phyloP scores from a whole-genome alignment of 2,888 invertebrate genomes.

The Monochamus alternatus region DNA sequence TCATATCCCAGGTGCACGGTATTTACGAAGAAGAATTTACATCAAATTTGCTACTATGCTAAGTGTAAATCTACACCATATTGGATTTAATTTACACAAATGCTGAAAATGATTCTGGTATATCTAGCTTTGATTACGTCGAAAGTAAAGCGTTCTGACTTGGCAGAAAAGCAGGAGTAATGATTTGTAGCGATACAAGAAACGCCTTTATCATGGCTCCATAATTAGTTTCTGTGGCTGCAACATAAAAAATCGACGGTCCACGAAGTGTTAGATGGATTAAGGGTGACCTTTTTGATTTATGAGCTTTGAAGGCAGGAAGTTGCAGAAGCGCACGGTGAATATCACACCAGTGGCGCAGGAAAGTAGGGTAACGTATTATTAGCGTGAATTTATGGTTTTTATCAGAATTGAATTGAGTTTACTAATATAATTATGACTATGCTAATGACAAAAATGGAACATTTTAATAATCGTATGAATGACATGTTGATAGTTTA shows the following conservation, averaged over 20 bases:
- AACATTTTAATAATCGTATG: no score
- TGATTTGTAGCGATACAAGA: conserved; percentile 60
- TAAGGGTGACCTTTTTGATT: conserved; percentile 70
- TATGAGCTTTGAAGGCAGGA: conserved; percentile 66
- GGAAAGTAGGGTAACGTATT: not conserved
- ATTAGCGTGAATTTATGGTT: no score
- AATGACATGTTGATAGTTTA: no score
- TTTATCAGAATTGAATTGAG: no score
- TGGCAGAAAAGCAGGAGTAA: conserved; percentile 53
- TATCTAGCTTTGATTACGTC: not conserved
- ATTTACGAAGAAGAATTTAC: no score
- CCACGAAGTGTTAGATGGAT: conserved; percentile 65
- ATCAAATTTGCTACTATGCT: no score
- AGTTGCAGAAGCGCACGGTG: conserved; percentile 63
- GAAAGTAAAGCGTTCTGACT: conserved; percentile 50
- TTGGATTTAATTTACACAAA: no score
- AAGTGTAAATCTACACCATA: no score
- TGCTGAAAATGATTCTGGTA: no score
- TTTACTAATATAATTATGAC: no score
- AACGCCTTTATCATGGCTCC: conserved; percentile 68
- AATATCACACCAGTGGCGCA: conserved; percentile 37
- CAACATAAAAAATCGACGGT: conserved; percentile 64
- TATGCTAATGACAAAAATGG: no score
- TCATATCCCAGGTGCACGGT: no score
- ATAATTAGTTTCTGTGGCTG: conserved; percentile 68